These are phyloP conservation scores for Epizoanthus illoricatus DNA, from an alignment of 92 coral and sea anemone genomes.

Conservation along the genomic window DNA sequence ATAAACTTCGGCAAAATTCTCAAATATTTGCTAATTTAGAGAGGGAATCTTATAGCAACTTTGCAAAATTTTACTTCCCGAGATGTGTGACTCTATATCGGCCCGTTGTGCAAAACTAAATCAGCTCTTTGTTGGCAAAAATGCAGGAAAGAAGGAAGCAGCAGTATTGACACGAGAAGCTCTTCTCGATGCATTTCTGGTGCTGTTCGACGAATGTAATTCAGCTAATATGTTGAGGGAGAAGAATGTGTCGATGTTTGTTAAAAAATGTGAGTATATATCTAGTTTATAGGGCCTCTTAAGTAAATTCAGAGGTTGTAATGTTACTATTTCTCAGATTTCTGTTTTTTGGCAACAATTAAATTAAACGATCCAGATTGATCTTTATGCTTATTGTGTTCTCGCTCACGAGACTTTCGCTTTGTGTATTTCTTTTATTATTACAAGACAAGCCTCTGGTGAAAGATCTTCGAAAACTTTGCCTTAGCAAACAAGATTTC, in stretches of 20 bases:
- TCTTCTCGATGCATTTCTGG: constrained; percentile 86
- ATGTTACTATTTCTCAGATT: neutral
- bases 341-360: neutral
- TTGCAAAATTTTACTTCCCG: neutral
- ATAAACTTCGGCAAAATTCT: neutral
- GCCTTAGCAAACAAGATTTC: constrained; percentile 79
- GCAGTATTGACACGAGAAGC: constrained; percentile 75
- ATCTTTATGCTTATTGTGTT: neutral
- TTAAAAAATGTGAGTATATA: constrained; percentile 84
- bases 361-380: neutral
- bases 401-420: neutral
- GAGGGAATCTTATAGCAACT: neutral
- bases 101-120: constrained; percentile 82
- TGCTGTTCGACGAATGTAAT: constrained; percentile 88
- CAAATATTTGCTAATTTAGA: neutral
- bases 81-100: constrained; percentile 74
- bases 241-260: constrained; percentile 81
- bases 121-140: constrained; percentile 77
- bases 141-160: constrained; percentile 62
- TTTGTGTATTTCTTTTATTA: neutral
- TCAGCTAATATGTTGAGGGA: constrained; percentile 82
- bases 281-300: neutral
- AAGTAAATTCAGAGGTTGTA: neutral
- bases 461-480: constrained; percentile 71
- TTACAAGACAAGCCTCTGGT: constrained; percentile 68